These are phyloP conservation scores for Nomada fabriciana DNA, from an alignment of 2,888 invertebrate species.

Conservation along the genomic window DNA sequence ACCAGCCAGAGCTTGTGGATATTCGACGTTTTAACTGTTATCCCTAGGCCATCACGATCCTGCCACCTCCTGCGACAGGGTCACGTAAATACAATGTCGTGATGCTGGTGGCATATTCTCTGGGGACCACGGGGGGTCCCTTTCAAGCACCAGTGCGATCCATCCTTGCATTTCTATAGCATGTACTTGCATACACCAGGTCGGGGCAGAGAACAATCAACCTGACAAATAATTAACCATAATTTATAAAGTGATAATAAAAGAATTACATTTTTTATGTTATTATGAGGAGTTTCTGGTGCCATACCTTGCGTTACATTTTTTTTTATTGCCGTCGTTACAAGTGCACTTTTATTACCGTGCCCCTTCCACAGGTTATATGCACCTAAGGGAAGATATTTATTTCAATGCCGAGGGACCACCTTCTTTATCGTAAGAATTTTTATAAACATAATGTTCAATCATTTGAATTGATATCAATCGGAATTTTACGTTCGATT, in stretches of 20 bases:
- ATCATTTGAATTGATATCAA: too few relatives aligned
- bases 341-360: too few relatives aligned
- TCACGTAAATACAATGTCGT: conserved; percentile 49
- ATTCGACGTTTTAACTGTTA: conserved; percentile 1
- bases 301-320: neutral
- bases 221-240: neutral
- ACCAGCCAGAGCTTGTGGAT: too few relatives aligned
- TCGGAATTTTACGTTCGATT: too few relatives aligned
- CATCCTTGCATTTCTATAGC: neutral
- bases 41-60: conserved; percentile 11
- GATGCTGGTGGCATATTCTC: conserved; percentile 69
- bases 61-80: conserved; percentile 23
- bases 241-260: neutral
- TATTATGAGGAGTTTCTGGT: neutral
- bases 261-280: neutral
- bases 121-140: conserved; percentile 18
- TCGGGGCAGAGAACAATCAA: neutral
- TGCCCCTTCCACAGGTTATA: too few relatives aligned
- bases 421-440: too few relatives aligned
- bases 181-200: too few relatives aligned
- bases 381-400: too few relatives aligned
- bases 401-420: too few relatives aligned
- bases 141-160: neutral
- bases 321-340: too few relatives aligned
- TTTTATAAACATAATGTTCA: too few relatives aligned